Conservation (phyloP, 1,140 invertebrate species). For the Drosophila suzukii region DNA sequence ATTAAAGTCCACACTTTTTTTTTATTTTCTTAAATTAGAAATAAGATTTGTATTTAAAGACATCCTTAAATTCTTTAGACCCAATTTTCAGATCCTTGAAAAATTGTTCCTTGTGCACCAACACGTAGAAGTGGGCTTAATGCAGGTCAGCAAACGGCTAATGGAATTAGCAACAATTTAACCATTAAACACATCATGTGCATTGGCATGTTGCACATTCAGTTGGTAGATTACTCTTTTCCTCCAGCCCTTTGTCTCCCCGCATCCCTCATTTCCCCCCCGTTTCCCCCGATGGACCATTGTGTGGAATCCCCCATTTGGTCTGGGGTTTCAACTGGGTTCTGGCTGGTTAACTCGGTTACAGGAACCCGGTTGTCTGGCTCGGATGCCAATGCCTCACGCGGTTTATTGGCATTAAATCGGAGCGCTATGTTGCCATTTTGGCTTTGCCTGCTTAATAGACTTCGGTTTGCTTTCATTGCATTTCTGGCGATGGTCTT, state of each 20-base stretch:
- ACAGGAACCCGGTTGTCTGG: constrained; percentile 22
- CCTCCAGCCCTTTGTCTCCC: constrained; percentile 4
- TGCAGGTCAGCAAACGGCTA: constrained; percentile 66
- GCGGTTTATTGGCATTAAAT: constrained; percentile 76
- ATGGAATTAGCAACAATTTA: constrained; percentile 83
- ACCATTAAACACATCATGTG: constrained; percentile 83
- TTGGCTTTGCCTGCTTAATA: constrained; percentile 75
- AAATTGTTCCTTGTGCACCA: constrained; percentile 5
- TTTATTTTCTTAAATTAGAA: too few species aligned
- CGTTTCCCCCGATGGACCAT: constrained; percentile 13
- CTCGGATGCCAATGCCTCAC: constrained; percentile 36
- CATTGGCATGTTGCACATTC: constrained; percentile 76
- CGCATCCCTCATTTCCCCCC: too few species aligned
- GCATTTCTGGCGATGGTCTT: constrained; percentile 47
- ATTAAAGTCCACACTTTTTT: too few species aligned
- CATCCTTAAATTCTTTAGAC: background rate
- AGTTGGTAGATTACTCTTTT: constrained; percentile 40
- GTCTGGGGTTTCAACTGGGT: constrained; percentile 15
- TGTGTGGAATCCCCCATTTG: constrained; percentile 17
- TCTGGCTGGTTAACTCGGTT: constrained; percentile 61
- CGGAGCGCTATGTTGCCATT: constrained; percentile 56
- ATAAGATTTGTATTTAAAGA: too few species aligned
- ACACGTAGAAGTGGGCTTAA: constrained; percentile 32
- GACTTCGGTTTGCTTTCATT: constrained; percentile 72
- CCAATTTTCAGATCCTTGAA: background rate